phyloP scores from a whole-genome alignment of 2,888 invertebrate species.

The Saturnia pavonia region DNA sequence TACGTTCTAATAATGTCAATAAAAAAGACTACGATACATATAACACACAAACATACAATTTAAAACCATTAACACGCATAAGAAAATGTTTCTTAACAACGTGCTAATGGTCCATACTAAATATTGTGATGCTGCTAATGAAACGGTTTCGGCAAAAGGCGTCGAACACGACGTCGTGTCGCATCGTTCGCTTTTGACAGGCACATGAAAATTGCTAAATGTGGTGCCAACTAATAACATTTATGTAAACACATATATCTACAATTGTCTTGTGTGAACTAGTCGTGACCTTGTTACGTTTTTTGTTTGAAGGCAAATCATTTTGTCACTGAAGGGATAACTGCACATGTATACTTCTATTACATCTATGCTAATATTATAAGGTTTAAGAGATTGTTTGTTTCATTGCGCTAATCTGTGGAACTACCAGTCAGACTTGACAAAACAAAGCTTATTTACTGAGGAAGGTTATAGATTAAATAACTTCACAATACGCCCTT shows the following conservation, averaged over 20 bases:
- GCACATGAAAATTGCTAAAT: constrained; percentile 57
- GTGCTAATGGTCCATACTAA: constrained; percentile 58
- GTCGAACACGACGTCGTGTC: constrained; percentile 31
- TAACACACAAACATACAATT: not conserved
- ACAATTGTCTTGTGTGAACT: constrained; percentile 32
- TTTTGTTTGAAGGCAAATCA: constrained; percentile 22
- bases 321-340: constrained; percentile 9
- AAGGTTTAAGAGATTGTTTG: no score
- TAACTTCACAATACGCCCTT: no score
- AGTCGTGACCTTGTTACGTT: constrained; percentile 25
- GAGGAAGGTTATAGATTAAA: no score
- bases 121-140: constrained; percentile 58
- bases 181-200: constrained; percentile 54
- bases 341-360: not conserved
- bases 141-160: constrained; percentile 57
- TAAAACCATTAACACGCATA: constrained; percentile 41
- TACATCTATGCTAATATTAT: no score
- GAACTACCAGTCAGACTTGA: no score
- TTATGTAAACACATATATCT: constrained; percentile 35
- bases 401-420: no score
- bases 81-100: constrained; percentile 51
- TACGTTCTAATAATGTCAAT: not conserved
- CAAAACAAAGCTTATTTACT: no score
- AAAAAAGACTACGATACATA: not conserved
- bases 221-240: constrained; percentile 33